Evolutionary conservation across 2,797 vertebrate species (phyloP).

Genomic region (Tinamus major): DNA sequence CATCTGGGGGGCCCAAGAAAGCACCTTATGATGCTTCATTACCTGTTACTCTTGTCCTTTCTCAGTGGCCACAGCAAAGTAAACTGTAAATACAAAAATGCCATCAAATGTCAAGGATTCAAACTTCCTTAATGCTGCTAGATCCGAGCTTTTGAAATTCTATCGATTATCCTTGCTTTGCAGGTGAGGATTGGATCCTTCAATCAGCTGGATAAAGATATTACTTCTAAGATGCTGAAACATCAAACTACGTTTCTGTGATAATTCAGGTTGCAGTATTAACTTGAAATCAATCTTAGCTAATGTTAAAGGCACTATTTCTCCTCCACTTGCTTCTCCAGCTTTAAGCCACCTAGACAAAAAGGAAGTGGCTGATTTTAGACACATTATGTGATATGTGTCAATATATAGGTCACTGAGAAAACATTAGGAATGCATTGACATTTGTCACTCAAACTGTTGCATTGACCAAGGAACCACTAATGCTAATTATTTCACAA

Average conservation of each 20-base stretch:
- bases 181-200: not conserved
- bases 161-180: not conserved
- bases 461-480: accelerated
- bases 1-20: not conserved
- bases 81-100: not conserved
- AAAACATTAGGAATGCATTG: constrained; percentile 11
- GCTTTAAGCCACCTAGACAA: not conserved
- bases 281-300: not conserved
- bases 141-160: not conserved
- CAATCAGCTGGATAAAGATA: not conserved
- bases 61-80: not conserved
- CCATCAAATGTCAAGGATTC: not conserved
- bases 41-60: not conserved
- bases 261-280: not conserved
- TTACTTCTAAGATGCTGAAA: not conserved
- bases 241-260: not conserved
- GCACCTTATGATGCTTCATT: not conserved
- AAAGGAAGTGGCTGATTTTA: not conserved
- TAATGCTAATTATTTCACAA: constrained; percentile 4
- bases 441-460: constrained; percentile 34
- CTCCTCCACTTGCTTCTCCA: not conserved
- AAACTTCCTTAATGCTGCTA: not conserved
- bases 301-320: not conserved
- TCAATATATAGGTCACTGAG: constrained; percentile 1
- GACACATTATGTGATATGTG: not conserved